phyloP scores from a whole-genome alignment of 2,888 invertebrate species.

The Eledona agricola region DNA sequence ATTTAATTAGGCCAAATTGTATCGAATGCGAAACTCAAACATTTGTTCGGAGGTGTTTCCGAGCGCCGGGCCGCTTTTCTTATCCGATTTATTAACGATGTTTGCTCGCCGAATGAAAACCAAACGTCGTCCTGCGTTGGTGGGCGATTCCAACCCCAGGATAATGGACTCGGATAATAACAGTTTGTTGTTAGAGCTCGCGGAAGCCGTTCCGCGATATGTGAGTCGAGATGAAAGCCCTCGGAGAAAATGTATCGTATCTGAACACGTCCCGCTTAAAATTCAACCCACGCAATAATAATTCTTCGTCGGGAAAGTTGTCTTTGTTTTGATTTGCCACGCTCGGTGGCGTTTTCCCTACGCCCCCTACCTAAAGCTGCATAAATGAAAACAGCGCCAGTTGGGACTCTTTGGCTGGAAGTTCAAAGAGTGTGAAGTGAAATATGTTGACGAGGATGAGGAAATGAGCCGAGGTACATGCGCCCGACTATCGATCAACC shows the following conservation, averaged over 20 bases:
- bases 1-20: too few species aligned
- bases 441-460: constrained; percentile 33
- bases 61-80: too few species aligned
- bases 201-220: constrained; percentile 29
- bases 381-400: constrained; percentile 26
- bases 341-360: background rate
- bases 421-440: constrained; percentile 34
- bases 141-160: constrained; percentile 16
- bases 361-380: constrained; percentile 7
- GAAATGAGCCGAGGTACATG: constrained; percentile 32
- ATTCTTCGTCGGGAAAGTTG: background rate
- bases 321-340: background rate
- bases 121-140: constrained; percentile 17
- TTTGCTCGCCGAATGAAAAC: constrained; percentile 26
- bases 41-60: too few species aligned
- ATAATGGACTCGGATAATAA: constrained; percentile 28
- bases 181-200: constrained; percentile 27
- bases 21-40: too few species aligned
- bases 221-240: constrained; percentile 32
- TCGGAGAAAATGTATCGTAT: constrained; percentile 26
- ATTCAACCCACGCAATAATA: constrained; percentile 10
- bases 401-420: constrained; percentile 28
- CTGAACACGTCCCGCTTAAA: constrained; percentile 17
- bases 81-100: constrained; percentile 24
- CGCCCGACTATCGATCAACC: constrained; percentile 32